These are phyloP conservation scores for Pseudorasbora parva DNA, from an alignment of 2,113 vertebrate genomes.

Conservation along the genomic window DNA sequence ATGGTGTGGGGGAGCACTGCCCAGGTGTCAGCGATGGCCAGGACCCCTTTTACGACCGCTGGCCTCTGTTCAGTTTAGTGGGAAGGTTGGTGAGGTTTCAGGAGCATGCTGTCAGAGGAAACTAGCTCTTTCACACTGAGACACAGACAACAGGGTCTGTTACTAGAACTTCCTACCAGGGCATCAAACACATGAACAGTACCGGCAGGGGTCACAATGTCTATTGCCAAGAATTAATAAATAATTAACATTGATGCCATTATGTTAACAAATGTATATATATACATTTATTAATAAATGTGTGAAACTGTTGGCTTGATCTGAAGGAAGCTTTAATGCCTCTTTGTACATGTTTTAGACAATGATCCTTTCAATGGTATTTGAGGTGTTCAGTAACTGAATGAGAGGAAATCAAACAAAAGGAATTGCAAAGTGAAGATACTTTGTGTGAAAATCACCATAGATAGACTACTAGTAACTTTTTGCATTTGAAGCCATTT, in stretches of 20 bases:
- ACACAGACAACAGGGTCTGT: slow-evolving; percentile 51
- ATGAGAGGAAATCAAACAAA: not conserved
- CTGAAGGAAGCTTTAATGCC: not conserved
- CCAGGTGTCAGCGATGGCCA: slow-evolving; percentile 86
- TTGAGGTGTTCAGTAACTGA: slow-evolving; percentile 16
- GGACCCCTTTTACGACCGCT: slow-evolving; percentile 99
- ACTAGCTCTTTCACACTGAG: slow-evolving; percentile 93
- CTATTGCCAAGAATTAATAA: not conserved
- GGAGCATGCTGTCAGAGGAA: slow-evolving; percentile 94
- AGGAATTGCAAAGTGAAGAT: not conserved
- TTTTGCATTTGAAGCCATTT: not conserved
- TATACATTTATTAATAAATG: too few relatives aligned
- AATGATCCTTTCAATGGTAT: not conserved
- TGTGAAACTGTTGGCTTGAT: not conserved
- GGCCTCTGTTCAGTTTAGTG: slow-evolving; percentile 99
- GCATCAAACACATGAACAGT: not conserved
- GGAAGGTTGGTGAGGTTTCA: slow-evolving; percentile 99
- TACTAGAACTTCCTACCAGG: not conserved
- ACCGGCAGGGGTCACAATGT: not conserved
- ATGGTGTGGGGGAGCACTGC: slow-evolving; percentile 76
- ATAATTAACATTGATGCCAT: not conserved
- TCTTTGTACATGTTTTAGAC: not conserved
- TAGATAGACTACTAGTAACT: not conserved
- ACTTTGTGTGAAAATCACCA: not conserved
- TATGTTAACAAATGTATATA: not conserved